Evolutionary conservation across 2,888 invertebrate species (phyloP).

Genomic region (Dolichopus griseipennis): DNA sequence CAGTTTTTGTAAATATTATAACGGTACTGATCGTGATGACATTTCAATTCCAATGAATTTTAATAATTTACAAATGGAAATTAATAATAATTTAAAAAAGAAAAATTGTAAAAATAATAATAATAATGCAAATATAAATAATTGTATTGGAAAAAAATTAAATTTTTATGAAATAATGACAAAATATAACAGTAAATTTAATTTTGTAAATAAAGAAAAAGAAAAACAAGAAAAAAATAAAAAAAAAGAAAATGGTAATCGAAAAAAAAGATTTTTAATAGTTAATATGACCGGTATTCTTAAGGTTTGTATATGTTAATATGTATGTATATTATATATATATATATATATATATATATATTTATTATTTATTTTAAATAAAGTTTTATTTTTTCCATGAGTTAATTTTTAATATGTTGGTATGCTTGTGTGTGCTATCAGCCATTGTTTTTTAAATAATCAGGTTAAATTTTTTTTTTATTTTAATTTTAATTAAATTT

Average conservation of each 20-base stretch:
- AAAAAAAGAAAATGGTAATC: background rate
- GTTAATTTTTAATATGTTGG: too few relatives aligned
- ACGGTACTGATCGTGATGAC: slow-evolving; percentile 18
- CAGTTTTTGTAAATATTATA: slow-evolving; percentile 20
- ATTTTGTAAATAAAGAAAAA: background rate
- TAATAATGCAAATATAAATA: background rate
- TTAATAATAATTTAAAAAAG: background rate
- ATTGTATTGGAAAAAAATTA: background rate
- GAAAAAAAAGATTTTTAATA: slow-evolving; percentile 1
- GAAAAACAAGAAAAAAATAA: background rate
- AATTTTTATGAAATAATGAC: background rate
- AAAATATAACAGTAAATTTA: background rate
- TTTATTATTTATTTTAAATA: too few relatives aligned
- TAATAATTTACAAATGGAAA: slow-evolving; percentile 10
- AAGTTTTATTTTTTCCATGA: too few relatives aligned
- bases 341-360: too few relatives aligned
- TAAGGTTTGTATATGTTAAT: background rate
- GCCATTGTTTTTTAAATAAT: too few relatives aligned
- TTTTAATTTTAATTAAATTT: too few relatives aligned
- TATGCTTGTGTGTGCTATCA: too few relatives aligned
- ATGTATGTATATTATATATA: too few relatives aligned
- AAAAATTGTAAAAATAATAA: too few relatives aligned
- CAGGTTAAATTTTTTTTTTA: too few relatives aligned
- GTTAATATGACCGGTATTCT: background rate
- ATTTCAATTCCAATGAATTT: slow-evolving; percentile 15